Conservation (phyloP, 37 sponge, comb jelly and placozoan species). For the Mnemiopsis leidyi region DNA sequence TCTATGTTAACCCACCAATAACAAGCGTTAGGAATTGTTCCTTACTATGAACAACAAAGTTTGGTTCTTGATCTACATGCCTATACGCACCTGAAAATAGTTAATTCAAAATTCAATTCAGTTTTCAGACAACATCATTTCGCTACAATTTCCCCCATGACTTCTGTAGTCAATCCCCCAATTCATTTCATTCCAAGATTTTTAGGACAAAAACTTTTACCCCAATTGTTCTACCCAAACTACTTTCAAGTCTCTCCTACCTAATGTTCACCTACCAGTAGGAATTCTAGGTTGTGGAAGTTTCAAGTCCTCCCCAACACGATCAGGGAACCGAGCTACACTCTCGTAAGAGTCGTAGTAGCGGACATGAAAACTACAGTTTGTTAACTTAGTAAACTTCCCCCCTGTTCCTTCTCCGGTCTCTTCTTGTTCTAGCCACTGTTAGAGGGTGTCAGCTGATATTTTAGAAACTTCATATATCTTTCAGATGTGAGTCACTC, state of each 20-base stretch:
- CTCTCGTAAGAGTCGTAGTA: slow-evolving; percentile 23
- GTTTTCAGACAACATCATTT: no score
- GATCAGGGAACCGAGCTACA: slow-evolving; percentile 4
- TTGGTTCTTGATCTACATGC: background rate
- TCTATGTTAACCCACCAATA: background rate
- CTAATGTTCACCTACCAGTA: slow-evolving; percentile 22
- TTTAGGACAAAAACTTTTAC: no score
- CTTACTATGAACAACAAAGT: background rate
- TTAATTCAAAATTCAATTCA: no score
- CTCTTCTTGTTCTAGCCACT: background rate
- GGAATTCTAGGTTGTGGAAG: slow-evolving; percentile 49
- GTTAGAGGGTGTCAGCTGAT: background rate
- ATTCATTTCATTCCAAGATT: no score
- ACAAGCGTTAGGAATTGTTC: background rate
- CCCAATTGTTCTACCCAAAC: no score
- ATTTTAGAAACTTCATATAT: background rate
- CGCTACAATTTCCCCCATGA: no score
- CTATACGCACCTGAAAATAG: slow-evolving; percentile 18
- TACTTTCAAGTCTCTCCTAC: no score
- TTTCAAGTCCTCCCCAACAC: background rate
- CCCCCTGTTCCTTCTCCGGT: background rate
- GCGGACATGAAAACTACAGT: background rate
- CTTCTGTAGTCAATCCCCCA: no score
- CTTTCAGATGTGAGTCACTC: no score
- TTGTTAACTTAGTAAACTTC: background rate